Base-by-base conservation (phyloP, 1,140 invertebrate genomes). In the Spodoptera frugiperda region DNA sequence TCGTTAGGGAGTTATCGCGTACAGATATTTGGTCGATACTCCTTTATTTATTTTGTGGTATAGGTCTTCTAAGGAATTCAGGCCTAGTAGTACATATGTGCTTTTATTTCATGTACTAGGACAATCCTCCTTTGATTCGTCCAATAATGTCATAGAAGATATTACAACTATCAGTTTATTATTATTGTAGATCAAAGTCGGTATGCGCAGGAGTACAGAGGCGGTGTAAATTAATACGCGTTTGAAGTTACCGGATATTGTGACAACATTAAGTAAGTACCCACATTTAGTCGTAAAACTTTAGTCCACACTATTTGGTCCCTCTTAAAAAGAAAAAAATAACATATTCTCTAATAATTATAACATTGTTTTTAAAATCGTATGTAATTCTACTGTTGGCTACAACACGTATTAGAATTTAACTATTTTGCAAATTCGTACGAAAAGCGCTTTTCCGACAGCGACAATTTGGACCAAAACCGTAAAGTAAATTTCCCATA, bases 211-310 rank as follows among this genome's bases (percentile, higher is more conserved):
- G 74, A 61, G 46, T 67, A 67, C 63, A 46, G 1, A 9, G 8
- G 17, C 30, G 39, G 46, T 4, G 15, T 67, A 49, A 49, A 67
- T 54, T 77, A 72, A 71, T 33, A 30, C 39, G 55, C 70, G 44
- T 78, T 63, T 73, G 72, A 79, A 53, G 78, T 57, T 25, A 53
- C 78, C 78, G 78, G 78, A 79, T 79, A 67, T 79, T 76, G 65
- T 76, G 73, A 79, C 68, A 79, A 33, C 65, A 2, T 39, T 39
- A 30, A 44, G n/a, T 67, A 67, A 67, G 17, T n/a, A 67, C 6
- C 44, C 11, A 17, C 15, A 19, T 19, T 17, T 17, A n/a, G n/a
- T 68, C 65, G 65, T 68, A 15, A 68, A 68, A 30, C 53, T 53
- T 68, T 53, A 68, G 30, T 30, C 63, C 63, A 49, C 19, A 67